phyloP scores from a whole-genome alignment of 2,113 vertebrate genomes.

The Enhydra lutris region DNA sequence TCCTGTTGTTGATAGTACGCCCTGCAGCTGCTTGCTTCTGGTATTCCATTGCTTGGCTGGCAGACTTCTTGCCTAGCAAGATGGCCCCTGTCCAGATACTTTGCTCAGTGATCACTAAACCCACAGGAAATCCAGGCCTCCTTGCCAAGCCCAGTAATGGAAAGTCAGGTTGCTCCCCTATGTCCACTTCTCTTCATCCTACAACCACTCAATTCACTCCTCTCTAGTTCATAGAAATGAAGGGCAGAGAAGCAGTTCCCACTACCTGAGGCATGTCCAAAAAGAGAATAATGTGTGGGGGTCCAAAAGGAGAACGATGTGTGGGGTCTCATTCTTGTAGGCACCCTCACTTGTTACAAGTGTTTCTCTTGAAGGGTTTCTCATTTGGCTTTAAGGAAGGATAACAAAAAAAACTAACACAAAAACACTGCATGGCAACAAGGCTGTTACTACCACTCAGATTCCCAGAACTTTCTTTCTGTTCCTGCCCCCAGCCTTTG shows the following conservation, averaged over 20 bases:
- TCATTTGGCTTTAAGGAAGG: not conserved
- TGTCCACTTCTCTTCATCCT: not conserved
- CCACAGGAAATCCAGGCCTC: not conserved
- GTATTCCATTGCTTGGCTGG: not conserved
- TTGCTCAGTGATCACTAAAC: not conserved
- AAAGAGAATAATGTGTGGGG: not conserved
- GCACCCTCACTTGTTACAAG: not conserved
- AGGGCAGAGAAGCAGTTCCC: not conserved
- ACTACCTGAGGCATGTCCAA: not conserved
- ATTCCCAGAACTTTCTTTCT: not conserved
- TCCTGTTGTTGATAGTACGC: not conserved
- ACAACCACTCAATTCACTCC: not conserved
- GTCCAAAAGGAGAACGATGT: not conserved
- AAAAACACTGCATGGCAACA: not conserved
- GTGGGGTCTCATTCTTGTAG: not conserved
- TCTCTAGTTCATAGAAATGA: not conserved
- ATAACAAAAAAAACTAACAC: not conserved
- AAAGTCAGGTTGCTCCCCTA: not conserved
- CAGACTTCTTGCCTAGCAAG: not conserved
- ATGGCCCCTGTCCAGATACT: not conserved
- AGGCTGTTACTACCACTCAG: not conserved
- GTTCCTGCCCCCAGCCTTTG: not conserved
- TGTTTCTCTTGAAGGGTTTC: not conserved
- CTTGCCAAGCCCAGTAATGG: not conserved
- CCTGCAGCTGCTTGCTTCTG: not conserved